Conservation (phyloP, 2,888 invertebrate species). For the Drosophila neutralis region DNA sequence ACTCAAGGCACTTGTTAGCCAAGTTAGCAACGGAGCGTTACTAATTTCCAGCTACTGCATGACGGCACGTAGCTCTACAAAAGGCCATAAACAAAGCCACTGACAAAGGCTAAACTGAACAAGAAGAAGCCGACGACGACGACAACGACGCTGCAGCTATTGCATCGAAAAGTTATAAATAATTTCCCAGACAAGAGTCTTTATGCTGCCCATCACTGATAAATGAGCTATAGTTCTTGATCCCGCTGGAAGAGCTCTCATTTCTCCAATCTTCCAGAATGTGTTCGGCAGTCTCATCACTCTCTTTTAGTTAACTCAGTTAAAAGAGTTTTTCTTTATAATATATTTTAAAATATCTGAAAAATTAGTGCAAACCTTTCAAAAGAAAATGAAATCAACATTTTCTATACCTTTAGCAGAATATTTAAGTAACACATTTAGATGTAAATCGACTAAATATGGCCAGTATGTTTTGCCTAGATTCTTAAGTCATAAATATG, state of each 20-base stretch:
- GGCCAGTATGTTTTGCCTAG: neutral
- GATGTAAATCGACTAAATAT: neutral
- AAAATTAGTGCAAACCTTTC: neutral
- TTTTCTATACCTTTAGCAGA: neutral
- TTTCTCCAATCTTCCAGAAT: neutral
- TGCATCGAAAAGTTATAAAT: slow-evolving; percentile 3
- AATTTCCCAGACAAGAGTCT: neutral
- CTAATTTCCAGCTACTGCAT: slow-evolving; percentile 67
- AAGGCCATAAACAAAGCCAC: slow-evolving; percentile 5
- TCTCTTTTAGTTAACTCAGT: neutral
- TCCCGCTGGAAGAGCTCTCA: neutral
- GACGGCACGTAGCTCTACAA: slow-evolving; percentile 60
- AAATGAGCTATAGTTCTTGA: neutral
- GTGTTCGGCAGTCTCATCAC: neutral
- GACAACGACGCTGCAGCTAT: neutral
- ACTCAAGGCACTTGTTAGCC: slow-evolving; percentile 41
- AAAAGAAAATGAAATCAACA: neutral
- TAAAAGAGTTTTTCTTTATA: neutral
- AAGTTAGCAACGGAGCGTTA: slow-evolving; percentile 48
- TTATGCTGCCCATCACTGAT: neutral
- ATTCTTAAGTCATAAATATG: neutral
- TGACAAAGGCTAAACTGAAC: slow-evolving; percentile 1
- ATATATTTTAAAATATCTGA: neutral
- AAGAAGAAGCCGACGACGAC: neutral
- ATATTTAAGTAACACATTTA: neutral